Evolutionary conservation across 1,140 invertebrate species (phyloP), one percentile per base, ranked within the genome.

Genomic region (Spodoptera frugiperda): DNA sequence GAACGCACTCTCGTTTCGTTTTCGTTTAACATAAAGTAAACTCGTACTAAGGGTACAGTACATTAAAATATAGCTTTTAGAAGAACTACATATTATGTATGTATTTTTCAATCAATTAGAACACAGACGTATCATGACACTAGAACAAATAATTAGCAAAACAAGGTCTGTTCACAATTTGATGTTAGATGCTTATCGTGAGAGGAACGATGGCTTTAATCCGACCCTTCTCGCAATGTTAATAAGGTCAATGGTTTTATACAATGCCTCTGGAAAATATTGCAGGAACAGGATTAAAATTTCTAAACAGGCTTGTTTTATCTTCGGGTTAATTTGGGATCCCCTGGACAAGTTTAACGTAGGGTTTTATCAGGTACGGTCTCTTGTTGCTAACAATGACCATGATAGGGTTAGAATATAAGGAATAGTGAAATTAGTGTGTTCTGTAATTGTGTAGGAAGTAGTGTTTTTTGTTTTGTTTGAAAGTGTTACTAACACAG

Each of bases 181-280:
- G 54, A 30, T 14, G 21, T 57, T 14, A 57, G 54, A 57, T 57
- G 54, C 21, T 57, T 57, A 57, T 57, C 21, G 21, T 57, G 11
- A 57, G 6, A 10, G 9, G 54, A 57, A 30, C 53, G 54, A 30
- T 57, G 54, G 19, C 3, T 57, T 57, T 25, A 57, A 53, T 15
- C 21, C n/a, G 21, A 57, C 21, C 54, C 54, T 57, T 57, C 30
- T 57, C 21, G 17, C n/a, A 57, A 30, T 57, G 54, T 25, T 25
- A 57, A 30, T 25, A 30, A 57, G 21, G 21, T 57, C 54, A 57
- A 57, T 21, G 21, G 51, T 30, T 33, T 12, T 25, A 57, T 25
- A 57, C 17, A 57, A 57, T 30, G 30, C 21, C 54, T 11, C 6
- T 8, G 25, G 12, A 57, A 57, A 57, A 57, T 30, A 25, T 8